phyloP scores from a whole-genome alignment of 2,888 invertebrate genomes.

The Automeris io region DNA sequence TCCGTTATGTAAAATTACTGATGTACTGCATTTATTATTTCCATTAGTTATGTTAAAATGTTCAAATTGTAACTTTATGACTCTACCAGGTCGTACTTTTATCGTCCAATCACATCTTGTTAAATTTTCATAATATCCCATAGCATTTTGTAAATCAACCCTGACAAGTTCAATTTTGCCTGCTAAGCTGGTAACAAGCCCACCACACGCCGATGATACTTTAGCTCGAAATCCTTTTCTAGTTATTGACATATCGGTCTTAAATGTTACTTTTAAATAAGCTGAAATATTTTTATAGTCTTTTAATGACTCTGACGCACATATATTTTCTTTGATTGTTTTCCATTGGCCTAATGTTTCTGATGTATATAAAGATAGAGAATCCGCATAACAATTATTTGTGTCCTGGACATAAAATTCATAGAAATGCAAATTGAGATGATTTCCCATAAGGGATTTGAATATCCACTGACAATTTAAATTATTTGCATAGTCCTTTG shows the following conservation, averaged over 20 bases:
- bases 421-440: constrained; percentile 76
- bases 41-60: constrained; percentile 76
- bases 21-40: constrained; percentile 39
- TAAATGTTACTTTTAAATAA: constrained; percentile 82
- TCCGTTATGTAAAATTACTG: constrained; percentile 84
- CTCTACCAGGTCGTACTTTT: constrained; percentile 83
- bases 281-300: constrained; percentile 50
- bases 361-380: constrained; percentile 78
- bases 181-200: constrained; percentile 73
- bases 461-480: constrained; percentile 86
- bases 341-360: constrained; percentile 70
- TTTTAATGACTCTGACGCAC: constrained; percentile 57
- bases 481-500: constrained; percentile 78
- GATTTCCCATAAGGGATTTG: constrained; percentile 75
- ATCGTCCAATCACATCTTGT: constrained; percentile 83
- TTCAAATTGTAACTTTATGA: constrained; percentile 80
- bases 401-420: constrained; percentile 79
- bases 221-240: constrained; percentile 82
- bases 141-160: too few species aligned
- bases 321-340: constrained; percentile 69
- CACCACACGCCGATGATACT: constrained; percentile 82
- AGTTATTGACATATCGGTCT: constrained; percentile 77
- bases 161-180: constrained; percentile 66
- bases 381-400: constrained; percentile 77
- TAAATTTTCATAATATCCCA: constrained; percentile 9